phyloP scores from a whole-genome alignment of 2,888 invertebrate species.

The Sarcophaga subvicina region DNA sequence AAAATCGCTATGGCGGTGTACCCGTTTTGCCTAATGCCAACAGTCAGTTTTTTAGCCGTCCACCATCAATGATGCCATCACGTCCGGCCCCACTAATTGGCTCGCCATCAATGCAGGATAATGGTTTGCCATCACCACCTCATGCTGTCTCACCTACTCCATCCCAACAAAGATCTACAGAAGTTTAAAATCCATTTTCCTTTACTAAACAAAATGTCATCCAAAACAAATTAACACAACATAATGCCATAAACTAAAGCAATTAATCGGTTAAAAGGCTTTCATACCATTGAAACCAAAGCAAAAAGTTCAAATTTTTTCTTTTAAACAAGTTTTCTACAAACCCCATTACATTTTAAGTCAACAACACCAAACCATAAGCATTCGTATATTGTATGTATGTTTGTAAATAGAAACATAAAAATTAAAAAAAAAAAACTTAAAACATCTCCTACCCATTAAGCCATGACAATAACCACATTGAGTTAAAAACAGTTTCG shows the following conservation, averaged over 20 bases:
- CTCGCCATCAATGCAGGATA: slow-evolving; percentile 78
- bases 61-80: slow-evolving; percentile 74
- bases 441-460: slow-evolving; percentile 40
- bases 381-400: slow-evolving; percentile 12
- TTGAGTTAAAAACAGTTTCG: slow-evolving; percentile 23
- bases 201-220: not conserved
- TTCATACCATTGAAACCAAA: slow-evolving; percentile 25
- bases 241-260: not conserved
- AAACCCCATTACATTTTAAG: slow-evolving; percentile 30
- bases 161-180: slow-evolving; percentile 80
- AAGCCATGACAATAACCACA: slow-evolving; percentile 62
- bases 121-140: slow-evolving; percentile 79
- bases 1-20: slow-evolving; percentile 80
- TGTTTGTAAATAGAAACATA: slow-evolving; percentile 7
- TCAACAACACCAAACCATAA: slow-evolving; percentile 7
- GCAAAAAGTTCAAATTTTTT: slow-evolving; percentile 53
- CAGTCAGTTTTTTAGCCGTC: slow-evolving; percentile 77
- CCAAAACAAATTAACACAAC: not conserved
- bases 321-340: not conserved
- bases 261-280: slow-evolving; percentile 10
- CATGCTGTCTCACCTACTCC: slow-evolving; percentile 80
- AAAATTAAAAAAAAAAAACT: not conserved
- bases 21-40: slow-evolving; percentile 79
- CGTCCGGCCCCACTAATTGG: slow-evolving; percentile 70
- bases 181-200: slow-evolving; percentile 76